These are phyloP conservation scores for Asarcornis scutulata DNA, from an alignment of 2,113 vertebrate genomes.

Conservation along the genomic window DNA sequence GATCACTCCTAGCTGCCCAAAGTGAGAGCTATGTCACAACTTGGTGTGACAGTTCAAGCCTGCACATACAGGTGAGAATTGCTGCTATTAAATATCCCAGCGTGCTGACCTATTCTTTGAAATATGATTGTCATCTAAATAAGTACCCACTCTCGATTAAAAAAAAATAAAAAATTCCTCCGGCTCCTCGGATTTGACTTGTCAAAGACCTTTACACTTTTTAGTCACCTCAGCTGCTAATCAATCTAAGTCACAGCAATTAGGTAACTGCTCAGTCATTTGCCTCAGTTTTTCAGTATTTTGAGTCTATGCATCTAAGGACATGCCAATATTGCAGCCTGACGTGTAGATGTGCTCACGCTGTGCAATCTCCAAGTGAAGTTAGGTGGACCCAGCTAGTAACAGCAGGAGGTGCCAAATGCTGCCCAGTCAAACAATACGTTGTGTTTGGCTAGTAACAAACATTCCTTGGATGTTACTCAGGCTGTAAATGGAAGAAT, in stretches of 20 bases:
- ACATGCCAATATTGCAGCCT: not conserved
- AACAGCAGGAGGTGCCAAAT: not conserved
- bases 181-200: not conserved
- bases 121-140: slow-evolving; percentile 4
- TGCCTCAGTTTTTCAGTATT: not conserved
- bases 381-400: not conserved
- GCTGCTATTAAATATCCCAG: not conserved
- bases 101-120: not conserved
- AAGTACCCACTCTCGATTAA: not conserved
- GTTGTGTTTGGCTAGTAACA: not conserved
- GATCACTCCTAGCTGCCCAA: not conserved
- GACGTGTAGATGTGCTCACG: not conserved
- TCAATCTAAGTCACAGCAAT: not conserved
- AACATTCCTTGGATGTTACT: not conserved
- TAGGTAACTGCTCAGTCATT: not conserved
- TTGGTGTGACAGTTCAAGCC: not conserved
- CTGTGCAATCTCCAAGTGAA: not conserved
- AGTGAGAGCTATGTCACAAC: not conserved
- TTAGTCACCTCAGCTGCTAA: not conserved
- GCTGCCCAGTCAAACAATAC: not conserved
- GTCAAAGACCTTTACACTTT: not conserved
- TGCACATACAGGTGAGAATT: not conserved
- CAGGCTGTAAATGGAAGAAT: not conserved
- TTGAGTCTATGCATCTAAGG: not conserved
- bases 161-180: not conserved